These are phyloP conservation scores for Alcis repandata DNA, from an alignment of 2,888 invertebrate genomes.

Conservation along the genomic window DNA sequence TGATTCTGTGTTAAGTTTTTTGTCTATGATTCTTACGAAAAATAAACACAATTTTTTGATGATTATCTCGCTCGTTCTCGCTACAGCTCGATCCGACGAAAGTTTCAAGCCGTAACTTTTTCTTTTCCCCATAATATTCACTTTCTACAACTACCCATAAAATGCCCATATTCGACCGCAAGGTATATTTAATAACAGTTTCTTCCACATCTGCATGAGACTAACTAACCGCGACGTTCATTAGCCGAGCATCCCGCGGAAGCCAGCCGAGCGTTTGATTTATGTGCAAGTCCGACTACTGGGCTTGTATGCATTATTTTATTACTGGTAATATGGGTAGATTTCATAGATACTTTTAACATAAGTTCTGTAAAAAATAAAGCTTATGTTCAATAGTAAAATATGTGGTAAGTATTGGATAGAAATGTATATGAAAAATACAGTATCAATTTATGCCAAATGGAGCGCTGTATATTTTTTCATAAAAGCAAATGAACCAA, in stretches of 20 bases:
- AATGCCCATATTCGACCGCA: slow-evolving; percentile 7
- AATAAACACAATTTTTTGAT: too few relatives aligned
- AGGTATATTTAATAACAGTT: slow-evolving; percentile 20
- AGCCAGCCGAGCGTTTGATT: slow-evolving; percentile 20
- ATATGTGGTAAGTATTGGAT: too few relatives aligned
- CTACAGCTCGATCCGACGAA: too few relatives aligned
- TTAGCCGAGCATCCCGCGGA: slow-evolving; percentile 13
- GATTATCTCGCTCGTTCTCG: too few relatives aligned
- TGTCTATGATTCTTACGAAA: background rate
- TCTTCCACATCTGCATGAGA: slow-evolving; percentile 11
- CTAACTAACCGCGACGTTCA: slow-evolving; percentile 23
- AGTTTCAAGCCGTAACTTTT: slow-evolving; percentile 1
- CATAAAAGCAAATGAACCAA: too few relatives aligned
- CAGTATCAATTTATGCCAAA: too few relatives aligned
- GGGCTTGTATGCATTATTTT: slow-evolving; percentile 2
- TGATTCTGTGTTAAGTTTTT: too few relatives aligned
- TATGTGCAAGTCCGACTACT: slow-evolving; percentile 17
- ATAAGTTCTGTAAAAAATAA: too few relatives aligned
- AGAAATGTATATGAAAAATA: too few relatives aligned
- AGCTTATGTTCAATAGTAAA: too few relatives aligned
- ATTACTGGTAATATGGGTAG: slow-evolving; percentile 10
- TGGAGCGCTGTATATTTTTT: too few relatives aligned
- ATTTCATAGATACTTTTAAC: too few relatives aligned
- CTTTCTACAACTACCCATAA: slow-evolving; percentile 24
- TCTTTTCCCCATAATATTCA: slow-evolving; percentile 22